Percentiles rank a stretch among this genome's conserved stretches.
These are phyloP conservation scores for Branchinecta lindahli DNA, from an alignment of 1,140 invertebrate species.

Conservation along the genomic window DNA sequence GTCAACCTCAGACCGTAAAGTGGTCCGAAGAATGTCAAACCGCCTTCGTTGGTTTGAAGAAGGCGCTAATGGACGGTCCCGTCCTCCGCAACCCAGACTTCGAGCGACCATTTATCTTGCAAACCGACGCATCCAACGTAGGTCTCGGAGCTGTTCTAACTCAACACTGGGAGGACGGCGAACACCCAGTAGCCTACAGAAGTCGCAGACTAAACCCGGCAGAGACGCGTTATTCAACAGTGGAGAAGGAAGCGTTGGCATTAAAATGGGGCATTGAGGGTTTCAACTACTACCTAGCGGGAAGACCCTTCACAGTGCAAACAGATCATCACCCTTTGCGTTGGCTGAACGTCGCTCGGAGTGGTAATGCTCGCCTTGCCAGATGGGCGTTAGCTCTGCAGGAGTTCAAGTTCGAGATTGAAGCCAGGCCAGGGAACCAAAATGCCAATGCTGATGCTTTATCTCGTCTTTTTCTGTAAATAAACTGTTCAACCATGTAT, in stretches of 20 bases:
- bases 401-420: background rate
- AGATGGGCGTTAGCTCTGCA: background rate
- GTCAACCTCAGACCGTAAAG: background rate
- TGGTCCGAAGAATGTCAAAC: background rate
- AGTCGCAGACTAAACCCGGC: background rate
- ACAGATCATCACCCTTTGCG: background rate
- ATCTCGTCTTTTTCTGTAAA: background rate
- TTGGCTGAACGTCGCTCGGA: background rate
- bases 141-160: background rate
- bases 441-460: constrained; percentile 4
- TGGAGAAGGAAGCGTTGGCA: background rate
- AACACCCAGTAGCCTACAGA: background rate
- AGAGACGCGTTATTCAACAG: background rate
- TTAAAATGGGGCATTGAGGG: background rate
- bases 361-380: background rate
- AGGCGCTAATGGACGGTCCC: background rate
- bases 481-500: background rate
- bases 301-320: background rate
- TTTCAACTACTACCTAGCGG: background rate
- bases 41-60: background rate
- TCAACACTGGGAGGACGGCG: background rate
- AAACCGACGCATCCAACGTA: background rate
- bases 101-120: background rate
- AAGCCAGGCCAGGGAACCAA: background rate
- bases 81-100: background rate